Evolutionary conservation across 2,113 vertebrate species (phyloP).

Genomic region (Alectura lathami): DNA sequence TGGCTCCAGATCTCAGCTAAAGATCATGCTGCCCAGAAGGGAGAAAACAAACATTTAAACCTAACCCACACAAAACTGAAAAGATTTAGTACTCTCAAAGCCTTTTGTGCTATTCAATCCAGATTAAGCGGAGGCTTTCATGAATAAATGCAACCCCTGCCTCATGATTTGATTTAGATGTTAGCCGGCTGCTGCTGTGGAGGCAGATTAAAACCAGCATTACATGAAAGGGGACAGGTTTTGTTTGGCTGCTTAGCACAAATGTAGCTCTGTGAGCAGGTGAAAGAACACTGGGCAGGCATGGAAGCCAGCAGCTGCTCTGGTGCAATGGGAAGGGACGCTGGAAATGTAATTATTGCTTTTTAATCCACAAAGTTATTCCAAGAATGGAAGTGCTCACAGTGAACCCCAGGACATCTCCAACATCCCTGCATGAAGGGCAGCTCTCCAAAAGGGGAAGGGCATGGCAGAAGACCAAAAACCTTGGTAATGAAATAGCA

Average conservation of each 20-base stretch:
- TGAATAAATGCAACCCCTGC: neutral
- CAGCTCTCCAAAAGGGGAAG: neutral
- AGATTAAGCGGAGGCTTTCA: neutral
- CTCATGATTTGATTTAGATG: conserved; percentile 6
- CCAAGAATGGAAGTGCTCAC: neutral
- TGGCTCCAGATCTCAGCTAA: too few relatives aligned
- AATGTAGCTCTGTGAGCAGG: too few relatives aligned
- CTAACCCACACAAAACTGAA: neutral
- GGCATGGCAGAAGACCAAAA: fast-evolving
- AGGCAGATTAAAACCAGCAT: neutral
- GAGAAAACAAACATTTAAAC: too few relatives aligned
- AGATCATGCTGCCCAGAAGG: too few relatives aligned
- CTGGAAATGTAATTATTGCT: neutral
- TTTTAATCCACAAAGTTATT: conserved; percentile 16
- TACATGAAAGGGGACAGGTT: neutral
- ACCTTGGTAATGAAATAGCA: neutral
- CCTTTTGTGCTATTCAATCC: neutral
- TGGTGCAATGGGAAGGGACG: fast-evolving
- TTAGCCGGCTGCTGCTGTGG: neutral
- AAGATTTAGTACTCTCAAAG: neutral
- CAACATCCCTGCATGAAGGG: neutral
- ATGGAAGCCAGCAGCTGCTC: neutral
- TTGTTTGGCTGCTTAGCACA: neutral
- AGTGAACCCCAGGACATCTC: neutral
- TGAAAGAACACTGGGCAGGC: too few relatives aligned